Percentiles rank a stretch among this genome's conserved stretches.
These are phyloP conservation scores for Lucinisca nassula DNA, from an alignment of 2,888 invertebrate genomes.

Conservation along the genomic window DNA sequence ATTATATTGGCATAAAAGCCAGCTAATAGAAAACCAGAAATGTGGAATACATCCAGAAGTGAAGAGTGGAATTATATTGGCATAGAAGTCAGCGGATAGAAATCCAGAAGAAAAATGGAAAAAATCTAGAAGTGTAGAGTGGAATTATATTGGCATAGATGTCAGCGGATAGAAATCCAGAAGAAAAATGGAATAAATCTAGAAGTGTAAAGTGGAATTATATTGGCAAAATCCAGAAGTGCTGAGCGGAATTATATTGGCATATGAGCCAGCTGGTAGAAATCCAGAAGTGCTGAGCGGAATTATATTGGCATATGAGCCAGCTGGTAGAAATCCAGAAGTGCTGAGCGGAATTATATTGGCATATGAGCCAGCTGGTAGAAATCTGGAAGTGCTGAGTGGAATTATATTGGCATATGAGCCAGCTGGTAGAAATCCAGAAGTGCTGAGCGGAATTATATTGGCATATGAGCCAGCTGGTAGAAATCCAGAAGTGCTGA, in stretches of 20 bases:
- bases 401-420: conserved; percentile 88
- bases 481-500: background rate
- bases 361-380: conserved; percentile 94
- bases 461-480: background rate
- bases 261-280: no score
- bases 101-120: no score
- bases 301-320: no score
- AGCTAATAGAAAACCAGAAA: conserved; percentile 98
- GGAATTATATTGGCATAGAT: background rate
- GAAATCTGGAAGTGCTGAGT: conserved; percentile 97
- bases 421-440: conserved; percentile 98
- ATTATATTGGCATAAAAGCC: conserved; percentile 90
- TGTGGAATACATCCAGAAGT: conserved; percentile 54
- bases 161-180: background rate
- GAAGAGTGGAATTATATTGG: no score
- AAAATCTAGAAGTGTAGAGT: background rate
- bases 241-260: no score
- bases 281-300: no score
- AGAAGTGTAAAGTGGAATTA: conserved; percentile 61
- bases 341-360: conserved; percentile 81
- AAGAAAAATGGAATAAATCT: background rate
- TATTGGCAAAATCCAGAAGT: conserved; percentile 93
- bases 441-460: conserved; percentile 87
- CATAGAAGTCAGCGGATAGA: no score
- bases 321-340: no score